phyloP scores from a whole-genome alignment of 1,140 invertebrate species.

The Papilio xuthus region DNA sequence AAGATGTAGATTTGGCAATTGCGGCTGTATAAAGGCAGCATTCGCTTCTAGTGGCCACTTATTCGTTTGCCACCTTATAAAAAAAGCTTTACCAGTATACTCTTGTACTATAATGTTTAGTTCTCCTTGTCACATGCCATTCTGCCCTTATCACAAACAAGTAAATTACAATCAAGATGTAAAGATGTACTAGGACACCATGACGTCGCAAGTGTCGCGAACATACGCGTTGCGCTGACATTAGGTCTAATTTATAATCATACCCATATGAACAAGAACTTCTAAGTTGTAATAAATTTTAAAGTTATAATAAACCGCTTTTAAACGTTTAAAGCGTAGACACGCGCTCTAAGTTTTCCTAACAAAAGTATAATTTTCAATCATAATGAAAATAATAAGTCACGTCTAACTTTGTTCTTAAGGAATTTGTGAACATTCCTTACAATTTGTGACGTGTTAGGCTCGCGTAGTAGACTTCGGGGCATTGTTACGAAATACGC shows the following conservation, averaged over 20 bases:
- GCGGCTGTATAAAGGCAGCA: too few species aligned
- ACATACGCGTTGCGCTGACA: slow-evolving; percentile 7
- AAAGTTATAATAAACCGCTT: neutral
- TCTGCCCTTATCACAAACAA: neutral
- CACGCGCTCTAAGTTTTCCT: neutral
- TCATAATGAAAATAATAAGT: neutral
- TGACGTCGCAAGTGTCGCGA: neutral
- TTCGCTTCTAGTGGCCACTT: too few species aligned
- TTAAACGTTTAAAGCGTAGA: neutral
- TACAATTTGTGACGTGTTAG: slow-evolving; percentile 12
- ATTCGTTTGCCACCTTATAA: too few species aligned
- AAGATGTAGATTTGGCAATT: too few species aligned
- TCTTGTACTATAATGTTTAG: too few species aligned
- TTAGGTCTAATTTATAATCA: neutral
- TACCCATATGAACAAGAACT: slow-evolving; percentile 1
- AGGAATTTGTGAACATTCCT: slow-evolving; percentile 16
- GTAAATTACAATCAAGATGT: neutral
- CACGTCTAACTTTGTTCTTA: neutral
- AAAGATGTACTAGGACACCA: neutral
- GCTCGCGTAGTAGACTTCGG: neutral
- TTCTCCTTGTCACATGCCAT: neutral
- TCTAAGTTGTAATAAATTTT: slow-evolving; percentile 9
- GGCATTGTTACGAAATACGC: neutral
- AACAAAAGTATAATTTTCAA: neutral
- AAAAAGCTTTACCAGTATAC: neutral